Evolutionary conservation across 2,113 vertebrate genomes (phyloP).

Genomic region (Vimba vimba): DNA sequence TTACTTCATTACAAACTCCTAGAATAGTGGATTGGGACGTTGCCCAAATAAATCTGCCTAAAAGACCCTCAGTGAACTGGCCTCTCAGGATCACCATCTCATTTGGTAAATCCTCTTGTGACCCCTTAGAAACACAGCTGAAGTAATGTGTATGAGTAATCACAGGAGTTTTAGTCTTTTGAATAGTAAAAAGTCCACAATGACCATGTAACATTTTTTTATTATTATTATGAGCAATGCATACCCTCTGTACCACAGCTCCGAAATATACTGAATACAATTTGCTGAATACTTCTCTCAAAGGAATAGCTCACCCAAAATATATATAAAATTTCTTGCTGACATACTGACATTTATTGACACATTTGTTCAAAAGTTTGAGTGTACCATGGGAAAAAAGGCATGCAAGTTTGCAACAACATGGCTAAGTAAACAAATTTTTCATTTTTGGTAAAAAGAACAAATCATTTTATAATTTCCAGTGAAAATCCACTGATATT

Average conservation of each 20-base stretch:
- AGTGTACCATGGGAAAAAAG: background rate
- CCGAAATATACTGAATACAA: background rate
- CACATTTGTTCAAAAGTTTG: background rate
- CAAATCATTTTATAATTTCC: too few species aligned
- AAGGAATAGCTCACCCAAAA: background rate
- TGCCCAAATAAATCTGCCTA: conserved; percentile 13
- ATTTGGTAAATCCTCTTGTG: background rate
- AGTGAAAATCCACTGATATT: too few species aligned
- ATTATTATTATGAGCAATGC: background rate
- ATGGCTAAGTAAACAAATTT: background rate
- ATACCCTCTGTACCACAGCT: background rate
- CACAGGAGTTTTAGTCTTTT: background rate
- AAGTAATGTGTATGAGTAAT: background rate
- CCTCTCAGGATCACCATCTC: conserved; percentile 1
- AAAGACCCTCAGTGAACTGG: background rate
- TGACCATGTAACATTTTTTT: background rate
- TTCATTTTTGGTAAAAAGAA: too few species aligned
- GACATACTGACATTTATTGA: background rate
- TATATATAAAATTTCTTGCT: background rate
- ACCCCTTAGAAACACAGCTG: background rate
- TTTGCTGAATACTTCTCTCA: background rate
- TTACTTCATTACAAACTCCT: background rate
- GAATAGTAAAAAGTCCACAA: background rate
- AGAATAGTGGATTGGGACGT: background rate
- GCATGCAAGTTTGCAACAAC: background rate